Base-by-base conservation (phyloP, 2,888 invertebrate species). In the Acanthosepion esculentum region DNA sequence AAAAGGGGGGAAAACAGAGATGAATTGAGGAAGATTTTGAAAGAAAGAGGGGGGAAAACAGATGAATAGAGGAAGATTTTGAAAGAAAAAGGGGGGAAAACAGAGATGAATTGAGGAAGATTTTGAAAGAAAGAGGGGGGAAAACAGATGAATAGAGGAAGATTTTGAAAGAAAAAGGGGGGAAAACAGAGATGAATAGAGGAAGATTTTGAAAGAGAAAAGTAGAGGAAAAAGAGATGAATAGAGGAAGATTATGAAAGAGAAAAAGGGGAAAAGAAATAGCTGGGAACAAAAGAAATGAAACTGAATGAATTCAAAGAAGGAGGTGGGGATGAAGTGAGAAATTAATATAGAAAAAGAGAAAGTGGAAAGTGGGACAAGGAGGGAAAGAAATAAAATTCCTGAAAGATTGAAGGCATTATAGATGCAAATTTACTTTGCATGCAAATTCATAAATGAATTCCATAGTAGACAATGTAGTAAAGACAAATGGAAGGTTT, bases 401-500 rank as follows among this genome's bases (percentile, higher is more conserved):
- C 12, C n/a, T 78, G n/a, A n/a, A 78, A n/a, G n/a, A 78, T 78
- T 78, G 78, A 78, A 78, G 78, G 10, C 78, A 78, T 78, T 78
- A 78, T 78, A 78, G n/a, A 78, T 78, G 78, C 78, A 78, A 78
- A 12, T 78, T 18, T 78, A 78, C 33, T 78, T 78, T 78, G 78
- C 78, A 78, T 78, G 78, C 29, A 29, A 78, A 78, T 78, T 6
- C 78, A 78, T 78, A 78, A 78, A n/a, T n/a, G 78, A n/a, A 78
- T 78, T 78, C 18, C 78, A 78, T 78, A n/a, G n/a, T 78, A 78
- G 78, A 78, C 78, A 33, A 78, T 78, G 78, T 78, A 78, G 10
- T 33, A 78, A 78, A 78, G 78, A 78, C 78, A 78, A 78, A 78
- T 78, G 78, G 78, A 33, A n/a, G 78, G 78, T n/a, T 78, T 78